phyloP scores from a whole-genome alignment of 2,113 vertebrate genomes.

The Helogale parvula region DNA sequence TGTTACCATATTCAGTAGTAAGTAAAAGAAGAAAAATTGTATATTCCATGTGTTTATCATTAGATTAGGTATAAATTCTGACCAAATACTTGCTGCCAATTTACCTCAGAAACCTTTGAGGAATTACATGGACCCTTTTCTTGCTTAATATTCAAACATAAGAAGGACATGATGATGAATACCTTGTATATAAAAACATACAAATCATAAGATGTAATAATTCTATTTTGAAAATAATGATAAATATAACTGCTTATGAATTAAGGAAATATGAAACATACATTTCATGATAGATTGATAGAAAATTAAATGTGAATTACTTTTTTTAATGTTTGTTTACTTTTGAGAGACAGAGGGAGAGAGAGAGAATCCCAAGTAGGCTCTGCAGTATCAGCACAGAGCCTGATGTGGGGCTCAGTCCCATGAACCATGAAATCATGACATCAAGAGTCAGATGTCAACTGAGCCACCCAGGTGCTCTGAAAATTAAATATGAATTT shows the following conservation, averaged over 20 bases:
- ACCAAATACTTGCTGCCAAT: neutral
- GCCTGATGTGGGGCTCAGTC: no score
- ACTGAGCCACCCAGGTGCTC: no score
- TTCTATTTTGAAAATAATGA: slow-evolving; percentile 28
- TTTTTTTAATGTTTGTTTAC: no score
- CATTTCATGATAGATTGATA: neutral
- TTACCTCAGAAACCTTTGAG: slow-evolving; percentile 3
- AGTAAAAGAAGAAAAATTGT: neutral
- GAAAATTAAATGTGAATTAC: slow-evolving; percentile 40
- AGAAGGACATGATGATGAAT: slow-evolving; percentile 24
- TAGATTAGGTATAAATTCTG: neutral
- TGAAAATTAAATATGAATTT: slow-evolving; percentile 46
- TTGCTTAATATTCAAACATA: slow-evolving; percentile 47
- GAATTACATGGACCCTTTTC: neutral
- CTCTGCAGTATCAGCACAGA: no score
- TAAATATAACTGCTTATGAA: slow-evolving; percentile 45
- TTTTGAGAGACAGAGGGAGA: no score
- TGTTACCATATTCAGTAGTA: neutral
- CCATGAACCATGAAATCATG: no score
- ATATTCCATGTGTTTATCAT: neutral
- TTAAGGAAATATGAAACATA: slow-evolving; percentile 42
- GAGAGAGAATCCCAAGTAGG: no score
- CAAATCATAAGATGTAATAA: slow-evolving; percentile 45
- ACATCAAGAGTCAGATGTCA: no score
- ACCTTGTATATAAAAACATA: slow-evolving; percentile 48